Base-by-base conservation (phyloP, 2,888 invertebrate genomes). In the Phortica magna region DNA sequence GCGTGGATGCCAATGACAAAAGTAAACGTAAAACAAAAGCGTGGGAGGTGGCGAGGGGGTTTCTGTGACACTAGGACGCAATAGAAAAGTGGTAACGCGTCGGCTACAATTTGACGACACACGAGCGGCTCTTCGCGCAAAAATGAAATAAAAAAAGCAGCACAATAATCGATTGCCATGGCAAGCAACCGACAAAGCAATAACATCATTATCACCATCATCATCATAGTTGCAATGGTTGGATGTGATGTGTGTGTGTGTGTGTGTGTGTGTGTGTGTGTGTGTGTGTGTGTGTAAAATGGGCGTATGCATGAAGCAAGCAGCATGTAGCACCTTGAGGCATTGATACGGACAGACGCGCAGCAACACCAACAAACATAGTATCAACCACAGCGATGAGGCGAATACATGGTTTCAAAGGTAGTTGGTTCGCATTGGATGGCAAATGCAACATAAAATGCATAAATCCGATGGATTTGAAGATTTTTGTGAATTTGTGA, bases 11-110 rank as follows among this genome's bases (percentile, higher is more conserved):
- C 48, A 14, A 17, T 61, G 17, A 61, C 84, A 85, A 86, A 86
- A 85, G 86, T 84, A 85, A 85, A 86, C 85, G 85, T 85, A 86
- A 85, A 85, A 85, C 85, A 85, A 85, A 86, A 84, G 86, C 86
- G 86, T 85, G 2, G 48, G 2, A 12, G 48, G 4, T 2, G 14
- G 48, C 2, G 48, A 31, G 1, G 31, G 31, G 31, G 31, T 31
- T 1, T 2, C 5, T 31, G n/a, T 31, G 31, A 31, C 31, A 31
- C 31, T 31, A 4, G 31, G 31, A 31, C 31, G 31, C 31, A 31
- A 31, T 31, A 31, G 31, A 31, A 31, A 31, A 31, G 31, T 31
- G 31, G 31, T 31, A 1, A 4, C 2, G 31, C 31, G 31, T 31
- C 31, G 31, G 31, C 31, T 31, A 31, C 31, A 31, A 4, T 31